Conservation (phyloP, 2,888 invertebrate genomes). For the Pandemis cinnamomeana region DNA sequence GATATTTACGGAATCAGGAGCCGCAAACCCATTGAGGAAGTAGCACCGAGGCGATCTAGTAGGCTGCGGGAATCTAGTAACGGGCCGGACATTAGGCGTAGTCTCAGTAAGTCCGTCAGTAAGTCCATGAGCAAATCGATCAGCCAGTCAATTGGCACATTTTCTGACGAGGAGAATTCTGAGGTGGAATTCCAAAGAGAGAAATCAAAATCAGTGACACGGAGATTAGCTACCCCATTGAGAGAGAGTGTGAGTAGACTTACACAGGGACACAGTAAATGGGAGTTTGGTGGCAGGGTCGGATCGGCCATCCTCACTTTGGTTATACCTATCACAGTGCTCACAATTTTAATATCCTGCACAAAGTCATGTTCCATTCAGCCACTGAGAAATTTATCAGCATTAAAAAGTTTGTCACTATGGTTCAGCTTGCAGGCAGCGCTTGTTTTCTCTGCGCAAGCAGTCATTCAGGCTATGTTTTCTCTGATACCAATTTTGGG, state of each 20-base stretch:
- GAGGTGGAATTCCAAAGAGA: conserved; percentile 60
- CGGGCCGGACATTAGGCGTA: conserved; percentile 65
- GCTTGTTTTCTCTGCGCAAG: conserved; percentile 67
- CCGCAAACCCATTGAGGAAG: conserved; percentile 65
- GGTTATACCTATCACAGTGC: conserved; percentile 68
- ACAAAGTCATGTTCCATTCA: conserved; percentile 66
- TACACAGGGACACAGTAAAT: conserved; percentile 57
- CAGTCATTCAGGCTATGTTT: conserved; percentile 77
- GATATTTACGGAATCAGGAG: conserved; percentile 65
- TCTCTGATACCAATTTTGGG: conserved; percentile 84
- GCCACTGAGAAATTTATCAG: conserved; percentile 57
- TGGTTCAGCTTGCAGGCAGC: conserved; percentile 66
- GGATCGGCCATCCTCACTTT: conserved; percentile 64
- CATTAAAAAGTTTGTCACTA: conserved; percentile 53
- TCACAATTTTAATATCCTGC: conserved; percentile 69
- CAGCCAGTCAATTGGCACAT: conserved; percentile 70
- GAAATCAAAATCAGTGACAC: conserved; percentile 63
- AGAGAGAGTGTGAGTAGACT: conserved; percentile 62
- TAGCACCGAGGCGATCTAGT: conserved; percentile 67
- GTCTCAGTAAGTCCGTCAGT: conserved; percentile 69
- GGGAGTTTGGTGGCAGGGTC: conserved; percentile 75
- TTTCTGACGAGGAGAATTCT: conserved; percentile 74
- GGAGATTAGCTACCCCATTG: conserved; percentile 75
- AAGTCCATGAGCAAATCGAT: conserved; percentile 72
- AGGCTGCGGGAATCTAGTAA: conserved; percentile 64